phyloP scores from a whole-genome alignment of 2,113 vertebrate species.

The Pangasianodon gigas region DNA sequence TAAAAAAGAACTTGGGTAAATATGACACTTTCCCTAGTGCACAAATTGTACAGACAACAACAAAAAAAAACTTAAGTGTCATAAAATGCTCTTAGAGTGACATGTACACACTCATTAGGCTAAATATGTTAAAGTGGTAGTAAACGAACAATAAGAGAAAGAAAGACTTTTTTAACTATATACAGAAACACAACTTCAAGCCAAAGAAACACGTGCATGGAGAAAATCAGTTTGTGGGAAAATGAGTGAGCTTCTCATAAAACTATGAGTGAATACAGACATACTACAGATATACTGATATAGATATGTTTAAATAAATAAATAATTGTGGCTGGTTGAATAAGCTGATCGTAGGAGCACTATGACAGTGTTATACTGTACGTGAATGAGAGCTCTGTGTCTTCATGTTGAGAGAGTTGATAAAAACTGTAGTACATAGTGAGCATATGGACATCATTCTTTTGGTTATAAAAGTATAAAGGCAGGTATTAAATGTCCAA shows the following conservation, averaged over 20 bases:
- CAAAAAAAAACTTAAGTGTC: background rate
- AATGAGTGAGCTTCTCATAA: background rate
- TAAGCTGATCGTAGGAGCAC: background rate
- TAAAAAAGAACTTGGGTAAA: background rate
- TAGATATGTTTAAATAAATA: slow-evolving; percentile 32
- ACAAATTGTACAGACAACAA: background rate
- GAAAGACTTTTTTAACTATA: background rate
- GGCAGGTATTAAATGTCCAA: background rate
- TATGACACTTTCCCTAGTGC: background rate
- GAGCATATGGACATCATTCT: slow-evolving; percentile 7
- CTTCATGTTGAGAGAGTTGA: background rate
- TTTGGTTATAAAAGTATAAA: slow-evolving; percentile 17
- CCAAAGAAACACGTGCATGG: background rate
- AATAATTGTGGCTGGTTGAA: background rate
- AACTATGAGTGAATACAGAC: background rate
- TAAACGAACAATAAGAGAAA: background rate
- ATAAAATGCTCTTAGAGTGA: background rate
- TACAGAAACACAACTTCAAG: slow-evolving; percentile 27
- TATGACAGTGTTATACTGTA: background rate
- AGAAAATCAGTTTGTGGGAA: background rate
- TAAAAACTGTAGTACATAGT: background rate
- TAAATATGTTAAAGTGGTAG: background rate
- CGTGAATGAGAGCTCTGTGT: background rate
- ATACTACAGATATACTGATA: background rate
- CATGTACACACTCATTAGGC: background rate